Base-by-base conservation (phyloP, 2,888 invertebrate species). In the Glyphotaelius pellucidus region DNA sequence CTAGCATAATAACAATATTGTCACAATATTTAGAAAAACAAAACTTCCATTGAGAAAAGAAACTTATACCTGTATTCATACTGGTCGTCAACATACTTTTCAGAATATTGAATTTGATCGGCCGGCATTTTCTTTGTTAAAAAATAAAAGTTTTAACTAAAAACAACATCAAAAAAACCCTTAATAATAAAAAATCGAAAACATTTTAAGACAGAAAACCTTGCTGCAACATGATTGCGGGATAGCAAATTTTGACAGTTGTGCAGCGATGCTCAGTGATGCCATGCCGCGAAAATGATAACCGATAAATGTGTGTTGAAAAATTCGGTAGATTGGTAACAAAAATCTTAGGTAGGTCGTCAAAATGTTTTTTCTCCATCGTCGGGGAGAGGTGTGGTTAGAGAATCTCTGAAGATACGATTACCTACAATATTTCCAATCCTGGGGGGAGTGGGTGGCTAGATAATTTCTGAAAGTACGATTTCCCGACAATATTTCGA, bases 51-150 rank as follows among this genome's bases (percentile, higher is more conserved):
- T 1, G 67, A n/a, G 25, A 67, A 67, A 67, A 67, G 19, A 67
- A 67, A n/a, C 67, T 31, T 92, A 80, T 95, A 98, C 98, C 98
- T 97, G 95, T 99, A 99, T 95, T 99, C 99, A 95, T 97, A 99
- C 89, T 97, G 96, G 94, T 98, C 98, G 95, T 99, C 99, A 93
- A 96, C 97, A 94, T 99, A 99, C 95, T 98, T 98, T 94, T 99
- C 99, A 0, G 99, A 99, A 95, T 99, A 99, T 94, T 98, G 98
- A 94, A 99, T 99, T 95, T 98, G 97, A 94, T 98, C 98, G 80
- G 97, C 96, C 3, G 98, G 97, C 98, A 98, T 97, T 94, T 81
- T 91, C 19, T 80, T 25, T 52, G 25, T 42, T 52, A 31, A 52
- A 79, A 88, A 88, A 79, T 31, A 52, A 86, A 42, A 86, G 15